These are phyloP conservation scores for Allophyes oxyacanthae DNA, from an alignment of 2,888 invertebrate genomes.

Conservation along the genomic window DNA sequence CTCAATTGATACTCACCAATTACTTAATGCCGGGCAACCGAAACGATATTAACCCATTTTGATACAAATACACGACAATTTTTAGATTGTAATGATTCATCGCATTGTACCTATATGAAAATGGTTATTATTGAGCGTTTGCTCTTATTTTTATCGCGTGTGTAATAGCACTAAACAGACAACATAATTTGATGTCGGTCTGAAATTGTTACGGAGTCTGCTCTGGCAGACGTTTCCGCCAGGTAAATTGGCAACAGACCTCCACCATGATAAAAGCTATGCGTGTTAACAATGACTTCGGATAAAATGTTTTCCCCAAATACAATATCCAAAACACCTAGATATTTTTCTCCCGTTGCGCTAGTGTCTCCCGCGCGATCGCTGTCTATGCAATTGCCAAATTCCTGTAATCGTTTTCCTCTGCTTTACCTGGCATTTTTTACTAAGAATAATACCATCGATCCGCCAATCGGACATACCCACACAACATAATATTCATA, in stretches of 20 bases:
- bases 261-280: slow-evolving; percentile 3
- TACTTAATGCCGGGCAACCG: slow-evolving; percentile 23
- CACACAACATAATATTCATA: no score
- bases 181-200: slow-evolving; percentile 34
- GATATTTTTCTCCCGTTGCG: no score
- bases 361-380: no score
- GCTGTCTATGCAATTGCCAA: no score
- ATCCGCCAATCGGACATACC: no score
- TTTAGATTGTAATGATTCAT: slow-evolving; percentile 20
- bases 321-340: no score
- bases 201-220: slow-evolving; percentile 30
- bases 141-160: slow-evolving; percentile 35
- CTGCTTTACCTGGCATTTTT: no score
- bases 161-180: slow-evolving; percentile 28
- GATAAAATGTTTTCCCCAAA: no score
- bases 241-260: slow-evolving; percentile 10
- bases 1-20: slow-evolving; percentile 44
- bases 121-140: slow-evolving; percentile 8
- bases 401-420: no score
- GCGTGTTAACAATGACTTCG: no score
- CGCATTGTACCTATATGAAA: slow-evolving; percentile 32
- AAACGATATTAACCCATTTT: slow-evolving; percentile 37
- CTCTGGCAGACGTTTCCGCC: slow-evolving; percentile 35
- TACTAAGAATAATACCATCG: no score
- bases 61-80: slow-evolving; percentile 13